phyloP scores from a whole-genome alignment of 2,888 invertebrate genomes.

The Aspidapion aeneum region DNA sequence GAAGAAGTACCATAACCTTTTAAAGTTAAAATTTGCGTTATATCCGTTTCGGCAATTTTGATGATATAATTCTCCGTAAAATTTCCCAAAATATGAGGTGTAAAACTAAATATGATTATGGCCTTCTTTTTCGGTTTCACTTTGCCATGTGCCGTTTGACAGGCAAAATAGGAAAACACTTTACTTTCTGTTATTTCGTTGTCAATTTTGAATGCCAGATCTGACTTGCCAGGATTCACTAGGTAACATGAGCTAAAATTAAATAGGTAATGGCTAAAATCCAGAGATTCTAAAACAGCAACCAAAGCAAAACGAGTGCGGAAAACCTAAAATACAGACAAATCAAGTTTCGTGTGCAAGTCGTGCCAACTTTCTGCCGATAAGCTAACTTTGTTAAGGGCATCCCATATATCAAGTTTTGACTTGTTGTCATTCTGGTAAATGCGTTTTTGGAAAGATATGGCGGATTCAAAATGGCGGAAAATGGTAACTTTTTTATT shows the following conservation, averaged over 20 bases:
- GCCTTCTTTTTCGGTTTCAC: slow-evolving; percentile 58
- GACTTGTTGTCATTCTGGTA: no score
- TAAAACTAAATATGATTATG: slow-evolving; percentile 61
- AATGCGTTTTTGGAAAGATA: no score
- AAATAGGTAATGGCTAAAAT: no score
- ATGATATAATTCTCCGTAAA: slow-evolving; percentile 53
- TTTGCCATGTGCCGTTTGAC: slow-evolving; percentile 56
- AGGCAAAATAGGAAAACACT: slow-evolving; percentile 51
- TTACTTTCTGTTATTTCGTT: slow-evolving; percentile 12
- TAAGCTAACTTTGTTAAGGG: no score
- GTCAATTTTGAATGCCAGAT: not conserved
- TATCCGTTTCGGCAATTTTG: slow-evolving; percentile 54
- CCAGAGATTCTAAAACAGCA: no score
- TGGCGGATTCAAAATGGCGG: no score
- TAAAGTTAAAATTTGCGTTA: slow-evolving; percentile 51
- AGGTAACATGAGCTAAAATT: not conserved
- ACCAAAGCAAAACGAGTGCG: no score
- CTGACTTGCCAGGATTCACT: not conserved
- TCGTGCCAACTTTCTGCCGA: no score
- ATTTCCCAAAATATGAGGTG: slow-evolving; percentile 58
- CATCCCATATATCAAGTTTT: no score
- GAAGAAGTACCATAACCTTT: not conserved
- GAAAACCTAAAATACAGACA: no score
- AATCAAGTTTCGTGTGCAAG: no score
- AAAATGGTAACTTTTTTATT: no score